These are phyloP conservation scores for Drosophila insularis DNA, from an alignment of 1,140 invertebrate genomes.

Conservation along the genomic window DNA sequence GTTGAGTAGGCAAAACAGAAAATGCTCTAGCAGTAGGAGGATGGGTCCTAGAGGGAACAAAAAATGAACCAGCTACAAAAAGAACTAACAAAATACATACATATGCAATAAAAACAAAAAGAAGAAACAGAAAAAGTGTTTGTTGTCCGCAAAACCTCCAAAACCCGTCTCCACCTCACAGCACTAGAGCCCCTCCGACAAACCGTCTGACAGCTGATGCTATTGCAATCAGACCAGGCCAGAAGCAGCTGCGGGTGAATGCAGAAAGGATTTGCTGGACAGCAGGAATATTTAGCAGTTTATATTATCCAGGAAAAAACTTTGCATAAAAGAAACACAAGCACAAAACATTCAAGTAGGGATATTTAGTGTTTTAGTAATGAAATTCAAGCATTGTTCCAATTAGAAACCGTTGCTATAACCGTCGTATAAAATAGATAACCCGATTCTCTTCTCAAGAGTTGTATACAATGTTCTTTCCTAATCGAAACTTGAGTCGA, in stretches of 20 bases:
- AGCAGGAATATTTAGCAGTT: constrained; percentile 17
- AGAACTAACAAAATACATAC: background rate
- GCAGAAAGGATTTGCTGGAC: constrained; percentile 6
- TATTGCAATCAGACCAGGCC: background rate
- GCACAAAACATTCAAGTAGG: background rate
- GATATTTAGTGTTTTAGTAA: constrained; percentile 23
- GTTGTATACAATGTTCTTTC: too few species aligned
- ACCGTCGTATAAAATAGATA: too few species aligned
- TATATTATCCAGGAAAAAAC: constrained; percentile 12
- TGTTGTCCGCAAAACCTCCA: background rate
- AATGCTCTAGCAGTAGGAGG: background rate
- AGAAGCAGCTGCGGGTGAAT: constrained; percentile 5
- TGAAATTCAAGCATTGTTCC: constrained; percentile 15
- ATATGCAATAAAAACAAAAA: background rate
- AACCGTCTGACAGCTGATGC: background rate
- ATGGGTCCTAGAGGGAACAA: background rate
- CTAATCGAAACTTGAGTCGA: too few species aligned
- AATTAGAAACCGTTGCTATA: background rate
- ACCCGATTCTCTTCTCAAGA: too few species aligned
- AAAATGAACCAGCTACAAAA: constrained; percentile 6
- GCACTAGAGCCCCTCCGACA: background rate
- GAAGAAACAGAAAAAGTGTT: background rate
- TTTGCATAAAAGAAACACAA: constrained; percentile 8
- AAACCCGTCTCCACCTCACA: background rate
- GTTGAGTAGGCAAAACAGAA: constrained; percentile 13